Percentiles rank a stretch among this genome's conserved stretches.
phyloP scores from a whole-genome alignment of 2,888 invertebrate genomes.

The Drosophila meridionalis region DNA sequence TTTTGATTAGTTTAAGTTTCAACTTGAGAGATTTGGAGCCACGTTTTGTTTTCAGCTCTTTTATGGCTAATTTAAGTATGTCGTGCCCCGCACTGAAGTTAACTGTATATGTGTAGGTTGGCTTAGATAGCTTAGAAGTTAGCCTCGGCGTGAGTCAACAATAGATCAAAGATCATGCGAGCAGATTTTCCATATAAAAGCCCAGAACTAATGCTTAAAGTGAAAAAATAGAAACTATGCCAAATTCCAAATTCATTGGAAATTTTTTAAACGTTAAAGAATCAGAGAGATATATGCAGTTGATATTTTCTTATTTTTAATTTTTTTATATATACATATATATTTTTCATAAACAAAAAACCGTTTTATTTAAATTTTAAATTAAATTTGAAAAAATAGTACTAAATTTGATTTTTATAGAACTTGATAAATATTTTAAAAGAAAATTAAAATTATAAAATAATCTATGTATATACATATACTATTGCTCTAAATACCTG shows the following conservation, averaged over 20 bases:
- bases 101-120: constrained; percentile 29
- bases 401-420: too few relatives aligned
- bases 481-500: too few relatives aligned
- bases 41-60: constrained; percentile 50
- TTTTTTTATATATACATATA: too few relatives aligned
- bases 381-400: too few relatives aligned
- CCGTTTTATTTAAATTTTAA: too few relatives aligned
- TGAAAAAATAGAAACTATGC: neutral
- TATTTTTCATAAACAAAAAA: too few relatives aligned
- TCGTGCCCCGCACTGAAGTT: constrained; percentile 39
- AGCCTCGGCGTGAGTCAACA: constrained; percentile 20
- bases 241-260: neutral
- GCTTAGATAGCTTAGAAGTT: constrained; percentile 5
- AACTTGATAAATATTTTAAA: too few relatives aligned
- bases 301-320: too few relatives aligned
- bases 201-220: neutral
- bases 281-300: neutral
- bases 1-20: constrained; percentile 53
- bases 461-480: too few relatives aligned
- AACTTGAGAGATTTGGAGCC: constrained; percentile 55
- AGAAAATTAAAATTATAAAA: too few relatives aligned
- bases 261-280: neutral
- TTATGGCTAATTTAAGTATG: constrained; percentile 72
- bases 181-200: neutral
- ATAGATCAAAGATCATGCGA: neutral